These are phyloP conservation scores for Antheraea assamensis DNA, from an alignment of 2,888 invertebrate species.

Conservation along the genomic window DNA sequence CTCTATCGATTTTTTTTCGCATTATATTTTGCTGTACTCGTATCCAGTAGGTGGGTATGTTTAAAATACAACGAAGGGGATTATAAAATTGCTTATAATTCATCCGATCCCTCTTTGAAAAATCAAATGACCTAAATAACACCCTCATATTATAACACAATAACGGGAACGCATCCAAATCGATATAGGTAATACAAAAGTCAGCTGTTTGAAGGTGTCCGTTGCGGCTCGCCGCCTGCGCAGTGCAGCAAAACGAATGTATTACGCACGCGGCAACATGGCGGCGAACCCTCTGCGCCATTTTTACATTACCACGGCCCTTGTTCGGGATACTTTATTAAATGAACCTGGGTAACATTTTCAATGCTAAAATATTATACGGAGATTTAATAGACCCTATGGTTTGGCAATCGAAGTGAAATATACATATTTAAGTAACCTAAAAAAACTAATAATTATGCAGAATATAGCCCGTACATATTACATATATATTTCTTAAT, in stretches of 20 bases:
- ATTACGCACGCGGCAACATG: slow-evolving; percentile 28
- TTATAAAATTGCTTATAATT: slow-evolving; percentile 11
- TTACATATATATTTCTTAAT: neutral
- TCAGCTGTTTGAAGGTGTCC: slow-evolving; percentile 22
- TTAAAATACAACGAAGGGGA: slow-evolving; percentile 6
- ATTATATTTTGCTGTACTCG: neutral
- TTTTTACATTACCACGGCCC: neutral
- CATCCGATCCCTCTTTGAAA: slow-evolving; percentile 13
- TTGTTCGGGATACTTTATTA: slow-evolving; percentile 1
- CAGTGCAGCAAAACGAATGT: slow-evolving; percentile 19
- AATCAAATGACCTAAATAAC: slow-evolving; percentile 22
- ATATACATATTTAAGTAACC: neutral
- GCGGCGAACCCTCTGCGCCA: neutral
- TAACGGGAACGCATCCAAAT: slow-evolving; percentile 19
- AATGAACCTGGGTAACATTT: neutral
- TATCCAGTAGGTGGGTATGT: neutral
- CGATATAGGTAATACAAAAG: slow-evolving; percentile 19
- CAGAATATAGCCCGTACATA: neutral
- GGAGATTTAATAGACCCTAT: neutral
- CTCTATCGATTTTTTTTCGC: neutral
- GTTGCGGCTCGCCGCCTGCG: slow-evolving; percentile 28
- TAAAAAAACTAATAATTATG: neutral
- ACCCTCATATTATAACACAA: slow-evolving; percentile 15
- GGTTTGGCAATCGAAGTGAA: neutral
- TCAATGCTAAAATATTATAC: neutral